A percentile compares a stretch with the other conserved stretches of the same genome.
phyloP scores from a whole-genome alignment of 1,140 invertebrate species.

The Drosophila insularis region DNA sequence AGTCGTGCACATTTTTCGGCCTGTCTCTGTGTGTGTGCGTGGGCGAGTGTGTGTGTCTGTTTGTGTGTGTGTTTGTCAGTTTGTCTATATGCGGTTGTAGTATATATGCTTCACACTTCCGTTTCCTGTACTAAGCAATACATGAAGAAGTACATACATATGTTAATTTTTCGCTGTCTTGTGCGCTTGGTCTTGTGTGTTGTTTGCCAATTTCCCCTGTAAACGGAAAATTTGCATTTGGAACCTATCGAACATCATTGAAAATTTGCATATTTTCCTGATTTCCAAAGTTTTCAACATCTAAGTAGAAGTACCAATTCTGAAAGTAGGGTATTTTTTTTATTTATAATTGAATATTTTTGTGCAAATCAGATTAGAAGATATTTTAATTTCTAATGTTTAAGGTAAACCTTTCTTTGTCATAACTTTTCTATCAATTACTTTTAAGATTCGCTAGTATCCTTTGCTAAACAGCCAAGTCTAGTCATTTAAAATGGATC shows the following conservation, averaged over 20 bases:
- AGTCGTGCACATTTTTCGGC: conserved; percentile 70
- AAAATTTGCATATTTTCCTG: conserved; percentile 46
- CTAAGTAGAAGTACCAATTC: neutral
- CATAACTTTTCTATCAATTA: too few species aligned
- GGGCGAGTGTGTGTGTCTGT: conserved; percentile 17
- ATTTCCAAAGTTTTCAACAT: conserved; percentile 21
- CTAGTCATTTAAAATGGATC: too few species aligned
- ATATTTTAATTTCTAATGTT: too few species aligned
- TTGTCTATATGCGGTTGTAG: conserved; percentile 43
- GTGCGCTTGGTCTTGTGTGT: neutral
- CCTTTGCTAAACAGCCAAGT: too few species aligned
- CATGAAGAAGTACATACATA: conserved; percentile 17
- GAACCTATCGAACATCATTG: conserved; percentile 34
- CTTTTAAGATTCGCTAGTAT: too few species aligned
- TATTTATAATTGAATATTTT: neutral
- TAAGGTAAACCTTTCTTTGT: too few species aligned
- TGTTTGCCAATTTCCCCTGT: conserved; percentile 51
- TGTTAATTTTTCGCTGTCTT: conserved; percentile 27
- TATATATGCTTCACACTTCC: conserved; percentile 42
- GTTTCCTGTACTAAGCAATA: conserved; percentile 40
- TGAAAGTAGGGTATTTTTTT: neutral
- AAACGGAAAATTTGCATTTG: conserved; percentile 63
- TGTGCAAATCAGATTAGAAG: neutral
- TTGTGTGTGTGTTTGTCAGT: conserved; percentile 25
- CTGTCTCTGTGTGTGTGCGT: conserved; percentile 3